These are phyloP conservation scores for Mya arenaria DNA, from an alignment of 1,140 invertebrate genomes.

Conservation along the genomic window DNA sequence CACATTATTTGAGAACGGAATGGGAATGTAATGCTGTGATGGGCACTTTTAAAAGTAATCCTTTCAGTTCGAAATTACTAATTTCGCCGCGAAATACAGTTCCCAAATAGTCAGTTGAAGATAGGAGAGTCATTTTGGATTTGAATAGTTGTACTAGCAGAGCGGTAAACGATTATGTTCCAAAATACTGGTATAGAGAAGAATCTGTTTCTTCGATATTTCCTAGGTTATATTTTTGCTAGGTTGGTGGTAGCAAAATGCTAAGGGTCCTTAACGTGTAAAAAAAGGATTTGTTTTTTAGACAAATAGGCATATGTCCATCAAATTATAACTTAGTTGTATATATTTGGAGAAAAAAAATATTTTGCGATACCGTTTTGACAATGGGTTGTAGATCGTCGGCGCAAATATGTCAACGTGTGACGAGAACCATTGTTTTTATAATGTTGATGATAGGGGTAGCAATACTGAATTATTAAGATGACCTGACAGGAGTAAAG, in stretches of 20 bases:
- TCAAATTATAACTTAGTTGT: constrained; percentile 17
- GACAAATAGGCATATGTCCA: constrained; percentile 24
- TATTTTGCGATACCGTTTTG: constrained; percentile 28
- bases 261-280: not conserved
- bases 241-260: not conserved
- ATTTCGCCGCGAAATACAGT: constrained; percentile 17
- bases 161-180: constrained; percentile 11
- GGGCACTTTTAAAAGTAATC: not conserved
- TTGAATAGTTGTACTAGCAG: not conserved
- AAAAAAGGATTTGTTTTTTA: constrained; percentile 4
- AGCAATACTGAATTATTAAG: not conserved
- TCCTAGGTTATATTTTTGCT: constrained; percentile 18
- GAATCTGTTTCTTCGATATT: not conserved
- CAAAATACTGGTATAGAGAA: constrained; percentile 10
- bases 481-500: constrained; percentile 7
- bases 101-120: not conserved
- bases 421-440: not conserved
- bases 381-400: constrained; percentile 2
- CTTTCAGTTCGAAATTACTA: not conserved
- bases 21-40: not conserved
- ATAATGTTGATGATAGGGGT: constrained; percentile 10
- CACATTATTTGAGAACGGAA: constrained; percentile 17
- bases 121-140: constrained; percentile 24
- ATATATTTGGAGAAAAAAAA: not conserved
- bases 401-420: constrained; percentile 14